Base-by-base conservation (phyloP, 2,797 vertebrate species). In the Oceanodroma leucorhoa region DNA sequence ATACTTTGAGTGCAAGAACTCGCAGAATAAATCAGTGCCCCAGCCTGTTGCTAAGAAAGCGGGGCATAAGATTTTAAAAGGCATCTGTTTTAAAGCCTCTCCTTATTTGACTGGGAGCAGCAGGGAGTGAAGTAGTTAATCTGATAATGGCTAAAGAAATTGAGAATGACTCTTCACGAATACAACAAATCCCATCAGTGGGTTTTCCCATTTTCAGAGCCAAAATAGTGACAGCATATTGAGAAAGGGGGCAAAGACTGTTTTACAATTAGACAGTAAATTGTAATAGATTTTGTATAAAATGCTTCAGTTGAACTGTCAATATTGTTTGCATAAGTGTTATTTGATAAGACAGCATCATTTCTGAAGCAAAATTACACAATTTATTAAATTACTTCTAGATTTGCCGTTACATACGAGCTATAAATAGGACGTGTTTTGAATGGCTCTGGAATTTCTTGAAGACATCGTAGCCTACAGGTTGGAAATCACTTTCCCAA, bases 351-450 rank as follows among this genome's bases (percentile, higher is more conserved):
- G 92, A 93, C 45, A 66, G 82, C 48, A 94, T 60, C 5, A 90
- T 76, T 92, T 95, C 90, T 95, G 82, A 91, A 89, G 78, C 91
- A 95, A 96, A 96, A 91, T 91, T 72, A 87, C 40, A 92, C 51
- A 92, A 87, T 67, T 94, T 95, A 94, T 96, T 95, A 92, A 95
- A 96, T 77, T 83, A 93, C 54, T 94, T 96, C 80, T 34, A 70
- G n/a, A 93, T 75, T 76, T 93, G 71, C 36, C 40, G 3, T 67
- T 95, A 93, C 38, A 61, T 53, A 71, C 8, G 45, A 54, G 20
- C 53, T 92, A 91, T 73, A 95, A 78, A 89, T 60, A 87, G 80
- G 58, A 93, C 48, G 32, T 38, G 55, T 75, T 89, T 61, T 93
- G 72, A 95, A 87, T 60, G 48, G 60, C 41, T n/a, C 34, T 51